Evolutionary conservation across 1,140 invertebrate species (phyloP).

Genomic region (Tetragonula clypearis): DNA sequence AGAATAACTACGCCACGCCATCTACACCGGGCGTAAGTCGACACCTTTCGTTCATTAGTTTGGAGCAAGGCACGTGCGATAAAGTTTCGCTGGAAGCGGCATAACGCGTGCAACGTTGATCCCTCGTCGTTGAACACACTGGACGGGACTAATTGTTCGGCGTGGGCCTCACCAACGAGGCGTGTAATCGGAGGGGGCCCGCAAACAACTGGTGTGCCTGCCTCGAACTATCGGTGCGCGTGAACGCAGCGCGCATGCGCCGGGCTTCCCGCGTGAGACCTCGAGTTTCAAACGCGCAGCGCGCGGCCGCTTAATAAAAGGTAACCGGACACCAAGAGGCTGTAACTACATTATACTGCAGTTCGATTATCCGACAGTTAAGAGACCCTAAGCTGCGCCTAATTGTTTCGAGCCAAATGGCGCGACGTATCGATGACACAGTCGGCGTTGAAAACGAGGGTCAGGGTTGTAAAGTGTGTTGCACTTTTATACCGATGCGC

Average conservation of each 20-base stretch:
- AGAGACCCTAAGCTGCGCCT: slow-evolving; percentile 44
- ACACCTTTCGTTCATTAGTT: slow-evolving; percentile 17
- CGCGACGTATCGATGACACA: slow-evolving; percentile 36
- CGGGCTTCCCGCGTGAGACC: slow-evolving; percentile 53
- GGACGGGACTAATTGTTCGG: slow-evolving; percentile 22
- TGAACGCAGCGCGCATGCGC: slow-evolving; percentile 18
- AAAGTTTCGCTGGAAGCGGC: slow-evolving; percentile 15
- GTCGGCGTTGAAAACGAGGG: no score
- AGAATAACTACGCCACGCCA: not conserved
- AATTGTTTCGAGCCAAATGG: slow-evolving; percentile 47
- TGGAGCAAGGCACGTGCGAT: slow-evolving; percentile 16
- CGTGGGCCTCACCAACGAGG: slow-evolving; percentile 25
- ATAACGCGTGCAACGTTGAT: slow-evolving; percentile 10
- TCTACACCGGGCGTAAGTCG: not conserved
- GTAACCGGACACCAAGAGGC: slow-evolving; percentile 69
- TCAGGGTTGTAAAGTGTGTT: not conserved
- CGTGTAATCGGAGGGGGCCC: slow-evolving; percentile 36
- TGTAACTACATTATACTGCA: slow-evolving; percentile 49
- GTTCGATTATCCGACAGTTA: slow-evolving; percentile 68
- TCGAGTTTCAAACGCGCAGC: slow-evolving; percentile 72
- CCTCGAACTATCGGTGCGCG: not conserved
- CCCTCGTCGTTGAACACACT: not conserved
- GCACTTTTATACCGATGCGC: not conserved
- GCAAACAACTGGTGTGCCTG: not conserved
- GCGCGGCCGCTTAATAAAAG: slow-evolving; percentile 48